Evolutionary conservation across 1,140 invertebrate species (phyloP), one percentile per base, ranked within the genome.

Genomic region (Procambarus virginalis): DNA sequence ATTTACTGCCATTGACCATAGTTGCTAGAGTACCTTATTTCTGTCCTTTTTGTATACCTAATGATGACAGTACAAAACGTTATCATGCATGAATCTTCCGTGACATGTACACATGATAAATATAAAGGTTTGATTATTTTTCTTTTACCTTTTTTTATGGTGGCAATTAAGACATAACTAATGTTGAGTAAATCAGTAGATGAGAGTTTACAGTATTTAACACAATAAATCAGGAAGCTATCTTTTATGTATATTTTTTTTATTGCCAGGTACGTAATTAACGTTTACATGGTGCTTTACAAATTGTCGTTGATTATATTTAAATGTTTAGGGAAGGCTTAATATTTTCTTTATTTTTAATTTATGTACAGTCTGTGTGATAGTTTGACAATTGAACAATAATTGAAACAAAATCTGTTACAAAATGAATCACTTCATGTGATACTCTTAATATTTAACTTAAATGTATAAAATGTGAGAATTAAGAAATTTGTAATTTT

Each of bases 61-160:
- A 79, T 80, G 77, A 89, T 89, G 86, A 89, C 86, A 89, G 86
- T 89, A 89, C 86, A 89, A 89, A 89, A 82, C 73, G 80, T 83
- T 89, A 89, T 82, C 86, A 89, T 82, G 48, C 86, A 82, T 88
- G 51, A 64, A 86, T 89, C 86, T 89, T 82, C 86, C 79, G 86
- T 49, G 51, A 75, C 58, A 80, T 86, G 76, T 86, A 80, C 77
- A 64, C 48, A 80, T 48, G 79, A 55, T 49, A 48, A 34, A 55
- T 60, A 45, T 81, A 81, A 55, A 81, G 79, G 80, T 64, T 20
- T 34, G 46, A 68, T 60, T 49, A 60, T 81, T 9, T 51, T 20
- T 14, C 9, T 78, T 79, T 34, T 34, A 34, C 34, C 34, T 34
- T 34, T 34, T n/a, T 58, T n/a, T 60, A 3, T 8, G 14, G 80